phyloP scores from a whole-genome alignment of 64 coral and sea anemone species.

The Montipora efflorescens region DNA sequence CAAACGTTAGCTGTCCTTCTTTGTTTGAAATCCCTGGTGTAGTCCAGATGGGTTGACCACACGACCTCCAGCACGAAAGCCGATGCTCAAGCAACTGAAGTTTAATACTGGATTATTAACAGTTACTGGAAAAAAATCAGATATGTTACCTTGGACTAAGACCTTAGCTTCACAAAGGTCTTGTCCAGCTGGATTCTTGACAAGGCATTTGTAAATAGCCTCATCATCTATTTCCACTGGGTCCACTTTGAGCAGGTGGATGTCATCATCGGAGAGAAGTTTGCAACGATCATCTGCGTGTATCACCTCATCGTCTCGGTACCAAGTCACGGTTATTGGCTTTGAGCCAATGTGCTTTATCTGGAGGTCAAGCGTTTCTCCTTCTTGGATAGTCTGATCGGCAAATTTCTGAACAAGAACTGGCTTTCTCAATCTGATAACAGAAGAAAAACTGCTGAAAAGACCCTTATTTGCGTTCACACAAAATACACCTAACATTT shows the following conservation, averaged over 20 bases:
- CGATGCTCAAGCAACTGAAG: no score
- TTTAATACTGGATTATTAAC: no score
- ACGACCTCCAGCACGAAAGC: no score
- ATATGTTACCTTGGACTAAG: slow-evolving; percentile 79
- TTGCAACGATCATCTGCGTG: slow-evolving; percentile 51
- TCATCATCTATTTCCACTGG: slow-evolving; percentile 76
- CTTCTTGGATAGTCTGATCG: slow-evolving; percentile 51
- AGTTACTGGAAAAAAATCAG: not conserved
- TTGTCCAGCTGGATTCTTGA: slow-evolving; percentile 75
- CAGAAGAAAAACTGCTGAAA: not conserved
- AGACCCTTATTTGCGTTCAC: no score
- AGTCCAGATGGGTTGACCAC: no score
- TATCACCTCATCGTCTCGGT: slow-evolving; percentile 65
- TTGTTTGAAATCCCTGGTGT: no score
- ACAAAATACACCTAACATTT: no score
- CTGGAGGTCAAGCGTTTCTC: slow-evolving; percentile 52
- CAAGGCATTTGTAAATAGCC: slow-evolving; percentile 75
- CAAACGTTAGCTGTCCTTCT: no score
- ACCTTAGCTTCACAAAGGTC: slow-evolving; percentile 82
- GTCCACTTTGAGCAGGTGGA: slow-evolving; percentile 58
- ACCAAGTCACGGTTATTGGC: slow-evolving; percentile 76
- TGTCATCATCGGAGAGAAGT: slow-evolving; percentile 56
- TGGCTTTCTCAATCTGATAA: slow-evolving; percentile 12
- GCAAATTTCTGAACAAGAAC: slow-evolving; percentile 42
- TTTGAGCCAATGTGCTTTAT: slow-evolving; percentile 69